Evolutionary conservation across 2,797 vertebrate genomes (phyloP).

Genomic region (Gambusia yucatana): DNA sequence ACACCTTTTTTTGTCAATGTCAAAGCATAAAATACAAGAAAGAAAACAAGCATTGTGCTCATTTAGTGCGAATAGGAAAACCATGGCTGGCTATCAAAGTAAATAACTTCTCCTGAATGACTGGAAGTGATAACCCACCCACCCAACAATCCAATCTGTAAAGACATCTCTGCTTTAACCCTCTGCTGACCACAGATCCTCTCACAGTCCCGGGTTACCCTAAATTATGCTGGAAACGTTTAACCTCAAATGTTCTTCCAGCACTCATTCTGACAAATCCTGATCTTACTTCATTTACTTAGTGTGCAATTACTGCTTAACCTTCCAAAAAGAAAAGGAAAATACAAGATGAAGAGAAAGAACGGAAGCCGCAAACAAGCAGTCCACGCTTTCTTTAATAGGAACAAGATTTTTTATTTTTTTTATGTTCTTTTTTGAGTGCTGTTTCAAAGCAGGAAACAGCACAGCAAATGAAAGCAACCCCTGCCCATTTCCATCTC

Average conservation of each 20-base stretch:
- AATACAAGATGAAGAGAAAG: neutral
- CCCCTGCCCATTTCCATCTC: neutral
- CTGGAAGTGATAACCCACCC: conserved; percentile 25
- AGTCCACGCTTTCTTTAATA: conserved; percentile 32
- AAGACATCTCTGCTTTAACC: conserved; percentile 90
- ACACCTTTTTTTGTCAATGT: neutral
- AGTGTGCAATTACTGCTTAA: neutral
- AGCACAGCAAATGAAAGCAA: conserved; percentile 12
- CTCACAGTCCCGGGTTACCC: conserved; percentile 4
- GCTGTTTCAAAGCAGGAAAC: conserved; percentile 38
- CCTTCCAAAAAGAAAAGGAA: conserved; percentile 8
- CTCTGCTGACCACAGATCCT: conserved; percentile 60
- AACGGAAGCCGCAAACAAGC: conserved; percentile 17
- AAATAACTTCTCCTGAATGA: conserved; percentile 87
- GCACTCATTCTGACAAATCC: conserved; percentile 17
- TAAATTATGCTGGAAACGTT: conserved; percentile 2
- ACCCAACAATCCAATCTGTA: conserved; percentile 92
- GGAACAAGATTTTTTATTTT: conserved; percentile 12
- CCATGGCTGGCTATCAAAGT: conserved; percentile 57
- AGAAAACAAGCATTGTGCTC: neutral
- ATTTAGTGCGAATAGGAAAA: neutral
- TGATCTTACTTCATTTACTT: conserved; percentile 16
- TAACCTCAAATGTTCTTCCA: conserved; percentile 12
- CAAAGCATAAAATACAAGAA: neutral
- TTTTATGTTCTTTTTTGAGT: conserved; percentile 21